Evolutionary conservation across 2,888 invertebrate genomes (phyloP).

Genomic region (Elegia similella): DNA sequence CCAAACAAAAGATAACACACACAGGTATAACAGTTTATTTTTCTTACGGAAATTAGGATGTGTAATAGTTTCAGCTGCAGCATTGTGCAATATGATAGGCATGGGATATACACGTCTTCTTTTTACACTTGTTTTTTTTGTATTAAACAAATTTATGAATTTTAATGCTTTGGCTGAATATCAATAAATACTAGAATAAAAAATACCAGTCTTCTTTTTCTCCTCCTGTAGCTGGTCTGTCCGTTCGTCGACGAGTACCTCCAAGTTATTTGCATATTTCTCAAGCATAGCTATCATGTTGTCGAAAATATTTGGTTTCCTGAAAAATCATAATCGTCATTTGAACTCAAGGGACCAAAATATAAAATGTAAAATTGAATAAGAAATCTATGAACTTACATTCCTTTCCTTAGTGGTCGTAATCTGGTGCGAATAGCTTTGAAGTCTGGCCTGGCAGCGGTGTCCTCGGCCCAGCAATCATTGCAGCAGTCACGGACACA

Average conservation of each 20-base stretch:
- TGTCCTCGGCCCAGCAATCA: slow-evolving; percentile 94
- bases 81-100: too few species aligned
- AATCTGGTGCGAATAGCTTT: slow-evolving; percentile 89
- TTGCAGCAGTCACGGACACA: slow-evolving; percentile 91
- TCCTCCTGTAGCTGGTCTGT: slow-evolving; percentile 97
- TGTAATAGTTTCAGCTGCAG: too few species aligned
- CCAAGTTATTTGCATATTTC: slow-evolving; percentile 97
- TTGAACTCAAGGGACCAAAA: too few species aligned
- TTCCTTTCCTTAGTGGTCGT: slow-evolving; percentile 91
- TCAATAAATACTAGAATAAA: not conserved
- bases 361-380: not conserved
- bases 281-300: slow-evolving; percentile 99
- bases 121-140: too few species aligned
- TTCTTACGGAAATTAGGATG: too few species aligned
- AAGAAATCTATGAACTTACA: slow-evolving; percentile 83
- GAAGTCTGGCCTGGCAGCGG: slow-evolving; percentile 91
- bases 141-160: too few species aligned
- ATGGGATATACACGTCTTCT: too few species aligned
- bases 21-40: too few species aligned
- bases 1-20: not conserved
- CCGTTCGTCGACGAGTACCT: slow-evolving; percentile 95
- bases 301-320: slow-evolving; percentile 97
- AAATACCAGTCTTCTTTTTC: slow-evolving; percentile 94
- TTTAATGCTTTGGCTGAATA: too few species aligned
- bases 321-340: slow-evolving; percentile 47